phyloP scores from a whole-genome alignment of 2,113 vertebrate species.

The Ceyx margarethae region DNA sequence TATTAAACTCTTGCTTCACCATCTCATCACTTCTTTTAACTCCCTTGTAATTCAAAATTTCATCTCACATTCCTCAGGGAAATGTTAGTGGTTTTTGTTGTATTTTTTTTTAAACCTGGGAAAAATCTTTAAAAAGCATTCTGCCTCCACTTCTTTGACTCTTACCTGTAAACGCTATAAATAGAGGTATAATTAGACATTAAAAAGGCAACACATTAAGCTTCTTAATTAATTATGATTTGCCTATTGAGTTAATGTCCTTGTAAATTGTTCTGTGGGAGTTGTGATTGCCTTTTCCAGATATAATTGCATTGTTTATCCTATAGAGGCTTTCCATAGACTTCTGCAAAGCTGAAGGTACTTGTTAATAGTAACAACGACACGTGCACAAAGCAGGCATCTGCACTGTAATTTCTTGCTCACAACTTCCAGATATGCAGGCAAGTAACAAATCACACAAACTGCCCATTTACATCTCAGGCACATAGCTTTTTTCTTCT shows the following conservation, averaged over 20 bases:
- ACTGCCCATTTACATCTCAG: neutral
- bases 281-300: slow-evolving; percentile 46
- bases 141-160: neutral
- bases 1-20: neutral
- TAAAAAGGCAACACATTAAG: slow-evolving; percentile 56
- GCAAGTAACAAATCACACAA: neutral
- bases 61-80: neutral
- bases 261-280: slow-evolving; percentile 61
- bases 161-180: slow-evolving; percentile 52
- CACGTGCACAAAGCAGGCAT: neutral
- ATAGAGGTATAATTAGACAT: slow-evolving; percentile 56
- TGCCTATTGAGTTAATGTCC: slow-evolving; percentile 65
- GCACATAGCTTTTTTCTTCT: neutral
- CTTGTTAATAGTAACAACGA: neutral
- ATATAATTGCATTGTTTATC: slow-evolving; percentile 53
- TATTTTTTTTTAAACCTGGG: neutral
- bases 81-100: neutral
- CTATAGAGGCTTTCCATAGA: slow-evolving; percentile 2
- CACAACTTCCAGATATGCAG: neutral
- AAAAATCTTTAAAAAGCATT: slow-evolving; percentile 5
- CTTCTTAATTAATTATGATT: slow-evolving; percentile 67
- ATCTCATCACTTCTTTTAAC: neutral
- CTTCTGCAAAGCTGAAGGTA: neutral
- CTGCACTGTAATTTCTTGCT: neutral
- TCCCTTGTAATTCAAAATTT: neutral